Percentiles rank a stretch among this genome's conserved stretches.
Conservation (phyloP, 2,113 vertebrate genomes). For the Hepsetus odoe region DNA sequence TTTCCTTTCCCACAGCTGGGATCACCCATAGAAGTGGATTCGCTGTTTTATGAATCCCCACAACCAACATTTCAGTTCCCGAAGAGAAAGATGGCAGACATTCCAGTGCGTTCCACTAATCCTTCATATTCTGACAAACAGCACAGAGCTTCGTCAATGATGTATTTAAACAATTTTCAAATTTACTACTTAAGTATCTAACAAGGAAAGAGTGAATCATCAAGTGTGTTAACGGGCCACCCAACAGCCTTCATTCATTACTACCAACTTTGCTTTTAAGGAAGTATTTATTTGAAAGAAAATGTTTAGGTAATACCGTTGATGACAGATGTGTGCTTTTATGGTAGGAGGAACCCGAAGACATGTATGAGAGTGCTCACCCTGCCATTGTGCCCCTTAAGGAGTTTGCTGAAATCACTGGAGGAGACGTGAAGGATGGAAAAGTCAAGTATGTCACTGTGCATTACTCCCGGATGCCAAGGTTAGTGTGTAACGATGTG, state of each 20-base stretch:
- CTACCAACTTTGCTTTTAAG: background rate
- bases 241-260: background rate
- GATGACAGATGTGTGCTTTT: constrained; percentile 22
- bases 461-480: constrained; percentile 69
- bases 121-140: background rate
- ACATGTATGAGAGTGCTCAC: constrained; percentile 69
- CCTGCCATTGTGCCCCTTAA: constrained; percentile 75
- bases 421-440: constrained; percentile 50
- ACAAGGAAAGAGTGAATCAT: background rate
- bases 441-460: constrained; percentile 68
- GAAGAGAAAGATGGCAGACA: constrained; percentile 70
- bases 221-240: background rate
- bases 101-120: constrained; percentile 60
- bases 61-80: constrained; percentile 63
- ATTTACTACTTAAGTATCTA: background rate
- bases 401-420: constrained; percentile 64
- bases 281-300: no score
- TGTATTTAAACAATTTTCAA: no score
- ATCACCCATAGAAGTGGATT: constrained; percentile 65
- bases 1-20: constrained; percentile 50
- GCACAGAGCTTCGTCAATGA: background rate
- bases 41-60: constrained; percentile 67
- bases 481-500: constrained; percentile 52
- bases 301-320: no score
- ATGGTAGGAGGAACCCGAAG: constrained; percentile 75